Evolutionary conservation across 2,797 vertebrate genomes (phyloP).

Genomic region (Crax fasciolata): DNA sequence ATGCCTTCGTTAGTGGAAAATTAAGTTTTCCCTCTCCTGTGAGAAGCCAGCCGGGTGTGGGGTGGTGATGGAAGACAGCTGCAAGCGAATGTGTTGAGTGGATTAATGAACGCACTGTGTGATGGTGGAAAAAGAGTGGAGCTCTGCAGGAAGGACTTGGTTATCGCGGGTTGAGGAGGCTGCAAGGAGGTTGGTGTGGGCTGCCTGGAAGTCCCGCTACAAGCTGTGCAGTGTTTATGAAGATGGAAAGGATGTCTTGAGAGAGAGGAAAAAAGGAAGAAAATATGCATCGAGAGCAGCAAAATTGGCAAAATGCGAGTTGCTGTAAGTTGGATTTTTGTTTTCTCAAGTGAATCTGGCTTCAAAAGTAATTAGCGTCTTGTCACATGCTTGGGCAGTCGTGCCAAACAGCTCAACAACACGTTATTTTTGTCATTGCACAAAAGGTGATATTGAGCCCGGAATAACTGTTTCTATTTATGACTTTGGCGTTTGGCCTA

Average conservation of each 20-base stretch:
- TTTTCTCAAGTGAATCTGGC: slow-evolving; percentile 57
- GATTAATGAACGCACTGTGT: slow-evolving; percentile 51
- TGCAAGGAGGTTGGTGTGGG: not conserved
- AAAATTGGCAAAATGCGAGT: slow-evolving; percentile 56
- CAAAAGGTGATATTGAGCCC: slow-evolving; percentile 72
- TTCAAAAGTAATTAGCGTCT: slow-evolving; percentile 69
- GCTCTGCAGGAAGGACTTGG: slow-evolving; percentile 19
- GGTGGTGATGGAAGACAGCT: slow-evolving; percentile 61
- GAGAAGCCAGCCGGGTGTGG: slow-evolving; percentile 15
- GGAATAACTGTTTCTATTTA: slow-evolving; percentile 68
- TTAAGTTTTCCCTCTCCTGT: not conserved
- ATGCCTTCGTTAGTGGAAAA: slow-evolving; percentile 62
- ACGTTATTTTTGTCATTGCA: slow-evolving; percentile 75
- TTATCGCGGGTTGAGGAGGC: slow-evolving; percentile 18
- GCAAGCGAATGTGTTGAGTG: slow-evolving; percentile 66
- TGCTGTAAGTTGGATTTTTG: slow-evolving; percentile 42
- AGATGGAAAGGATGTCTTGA: slow-evolving; percentile 16
- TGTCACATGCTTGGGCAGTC: slow-evolving; percentile 58
- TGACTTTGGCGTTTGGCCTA: slow-evolving; percentile 58
- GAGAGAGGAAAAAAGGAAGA: not conserved
- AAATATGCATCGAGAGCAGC: slow-evolving; percentile 25
- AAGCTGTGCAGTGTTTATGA: not conserved
- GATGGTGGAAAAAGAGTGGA: slow-evolving; percentile 46
- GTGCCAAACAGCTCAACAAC: slow-evolving; percentile 69
- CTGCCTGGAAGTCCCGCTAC: not conserved